A percentile compares a stretch with the other conserved stretches of the same genome.
Conservation (phyloP, 1,140 invertebrate genomes). For the Lerema accius region DNA sequence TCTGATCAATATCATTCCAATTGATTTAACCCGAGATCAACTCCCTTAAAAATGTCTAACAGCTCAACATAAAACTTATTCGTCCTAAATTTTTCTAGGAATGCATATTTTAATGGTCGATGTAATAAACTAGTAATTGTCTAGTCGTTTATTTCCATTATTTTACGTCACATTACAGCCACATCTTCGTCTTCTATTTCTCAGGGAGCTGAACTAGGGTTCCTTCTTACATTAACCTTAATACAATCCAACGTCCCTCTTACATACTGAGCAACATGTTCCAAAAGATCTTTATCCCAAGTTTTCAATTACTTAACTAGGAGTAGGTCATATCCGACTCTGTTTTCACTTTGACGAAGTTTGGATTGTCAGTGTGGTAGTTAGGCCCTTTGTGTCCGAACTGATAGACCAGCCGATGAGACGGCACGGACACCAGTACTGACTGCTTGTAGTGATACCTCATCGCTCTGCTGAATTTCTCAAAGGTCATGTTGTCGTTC, state of each 20-base stretch:
- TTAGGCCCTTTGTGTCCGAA: constrained; percentile 91
- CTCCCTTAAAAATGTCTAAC: constrained; percentile 34
- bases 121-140: no score
- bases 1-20: constrained; percentile 38
- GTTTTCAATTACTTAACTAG: constrained; percentile 45
- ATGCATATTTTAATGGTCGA: neutral
- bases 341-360: constrained; percentile 82
- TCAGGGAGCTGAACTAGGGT: constrained; percentile 28
- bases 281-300: constrained; percentile 36
- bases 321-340: constrained; percentile 60
- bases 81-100: neutral
- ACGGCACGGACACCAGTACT: constrained; percentile 91
- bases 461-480: constrained; percentile 96
- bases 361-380: constrained; percentile 88
- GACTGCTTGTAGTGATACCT: constrained; percentile 95
- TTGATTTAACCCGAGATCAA: constrained; percentile 40
- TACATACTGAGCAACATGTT: constrained; percentile 42
- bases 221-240: constrained; percentile 37
- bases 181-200: constrained; percentile 7
- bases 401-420: constrained; percentile 92
- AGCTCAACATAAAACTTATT: neutral
- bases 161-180: no score
- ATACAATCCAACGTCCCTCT: constrained; percentile 39
- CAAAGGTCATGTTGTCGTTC: constrained; percentile 96
- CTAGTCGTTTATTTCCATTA: no score